Evolutionary conservation across 2,113 vertebrate species (phyloP), one percentile per base, ranked within the genome.

Genomic region (Colinus virginianus): DNA sequence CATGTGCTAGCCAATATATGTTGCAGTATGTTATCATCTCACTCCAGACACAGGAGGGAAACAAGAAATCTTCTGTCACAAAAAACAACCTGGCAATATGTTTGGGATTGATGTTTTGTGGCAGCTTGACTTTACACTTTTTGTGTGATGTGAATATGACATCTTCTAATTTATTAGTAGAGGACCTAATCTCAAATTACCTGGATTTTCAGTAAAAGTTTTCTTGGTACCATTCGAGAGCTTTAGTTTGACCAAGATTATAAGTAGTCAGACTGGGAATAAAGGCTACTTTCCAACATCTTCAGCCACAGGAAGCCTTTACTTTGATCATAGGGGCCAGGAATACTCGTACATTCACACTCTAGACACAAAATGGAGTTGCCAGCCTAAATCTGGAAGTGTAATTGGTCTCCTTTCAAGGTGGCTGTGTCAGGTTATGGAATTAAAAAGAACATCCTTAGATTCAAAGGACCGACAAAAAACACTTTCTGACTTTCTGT

Each of bases 91-190:
- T 22, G 7, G 12, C 1, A 71, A 63, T 81, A 56, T 6, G 0
- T 59, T 40, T 9, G 10, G 3, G 7, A 43, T 11, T 34, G 25
- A n/a, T 13, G 32, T 68, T 23, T 69, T 42, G n/a, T 42, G 32
- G 3, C 28, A 79, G 71, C 34, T 1, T 68, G 42, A 26, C 5
- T 67, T 84, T 8, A 45, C 20, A 30, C 19, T 23, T 22, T 43
- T 43, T 14, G 11, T 5, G 14, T 63, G 2, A 0, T 30, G 21
- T 42, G 0, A 0, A 32, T 72, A 4, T n/a, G 7, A 23, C 7
- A 66, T 21, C 19, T 63, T 80, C 38, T 28, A 30, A 45, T 78
- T 58, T n/a, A 16, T 19, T 42, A 61, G 38, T 61, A 48, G 38
- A 15, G 4, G 3, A 83, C 11, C 6, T 46, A 66, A 72, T 40